These are phyloP conservation scores for Megamerina dolium DNA, from an alignment of 2,888 invertebrate genomes.

Conservation along the genomic window DNA sequence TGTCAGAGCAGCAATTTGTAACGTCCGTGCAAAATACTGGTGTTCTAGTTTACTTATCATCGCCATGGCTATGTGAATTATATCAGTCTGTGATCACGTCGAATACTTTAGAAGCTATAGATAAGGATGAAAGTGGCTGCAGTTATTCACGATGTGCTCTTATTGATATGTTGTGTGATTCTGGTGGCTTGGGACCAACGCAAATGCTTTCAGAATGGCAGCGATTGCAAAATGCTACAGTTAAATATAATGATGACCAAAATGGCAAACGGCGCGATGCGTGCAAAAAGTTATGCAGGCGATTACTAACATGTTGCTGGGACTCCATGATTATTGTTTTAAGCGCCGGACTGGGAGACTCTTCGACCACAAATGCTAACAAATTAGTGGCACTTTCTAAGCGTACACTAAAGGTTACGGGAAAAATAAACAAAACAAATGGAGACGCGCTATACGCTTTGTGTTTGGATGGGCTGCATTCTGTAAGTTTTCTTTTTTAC, in stretches of 20 bases:
- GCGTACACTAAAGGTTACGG: constrained; percentile 48
- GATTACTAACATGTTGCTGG: constrained; percentile 86
- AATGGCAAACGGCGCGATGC: constrained; percentile 71
- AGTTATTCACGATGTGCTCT: constrained; percentile 42
- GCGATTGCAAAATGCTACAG: constrained; percentile 72
- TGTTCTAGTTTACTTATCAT: constrained; percentile 85
- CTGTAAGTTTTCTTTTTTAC: constrained; percentile 50
- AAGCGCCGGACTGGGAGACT: constrained; percentile 65
- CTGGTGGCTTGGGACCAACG: constrained; percentile 75
- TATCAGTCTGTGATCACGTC: constrained; percentile 78
- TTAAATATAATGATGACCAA: constrained; percentile 56
- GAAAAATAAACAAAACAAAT: constrained; percentile 52
- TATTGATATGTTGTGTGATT: constrained; percentile 57
- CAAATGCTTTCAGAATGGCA: constrained; percentile 86
- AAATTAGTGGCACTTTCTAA: constrained; percentile 58
- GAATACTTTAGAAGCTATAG: constrained; percentile 43
- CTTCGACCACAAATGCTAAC: constrained; percentile 47
- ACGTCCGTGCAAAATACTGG: constrained; percentile 90
- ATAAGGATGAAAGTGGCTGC: constrained; percentile 38
- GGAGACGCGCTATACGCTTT: constrained; percentile 76
- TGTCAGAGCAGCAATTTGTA: constrained; percentile 82
- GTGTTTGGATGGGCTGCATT: constrained; percentile 84
- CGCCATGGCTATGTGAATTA: constrained; percentile 87
- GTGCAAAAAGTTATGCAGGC: constrained; percentile 68
- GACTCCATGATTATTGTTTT: constrained; percentile 83